Evolutionary conservation across 92 coral and sea anemone genomes (phyloP).

Genomic region (Epizoanthus fatuus): DNA sequence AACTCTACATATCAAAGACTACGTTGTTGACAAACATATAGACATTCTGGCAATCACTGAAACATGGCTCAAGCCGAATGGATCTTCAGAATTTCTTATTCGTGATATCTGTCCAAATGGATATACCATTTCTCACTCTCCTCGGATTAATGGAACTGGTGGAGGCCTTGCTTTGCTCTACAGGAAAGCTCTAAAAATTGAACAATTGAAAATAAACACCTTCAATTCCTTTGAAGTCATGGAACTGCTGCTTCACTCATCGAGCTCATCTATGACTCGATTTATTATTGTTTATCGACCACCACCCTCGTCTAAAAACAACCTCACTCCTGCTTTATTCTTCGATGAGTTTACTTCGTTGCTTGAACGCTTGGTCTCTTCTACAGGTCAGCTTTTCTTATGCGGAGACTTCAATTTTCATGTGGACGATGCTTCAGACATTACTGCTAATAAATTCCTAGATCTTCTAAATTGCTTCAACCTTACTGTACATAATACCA

Average conservation of each 20-base stretch:
- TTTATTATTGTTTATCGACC: slow-evolving; percentile 13
- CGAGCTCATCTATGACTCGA: background rate
- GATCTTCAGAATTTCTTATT: background rate
- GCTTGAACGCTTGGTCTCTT: no score
- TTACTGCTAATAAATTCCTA: no score
- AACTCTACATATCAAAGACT: background rate
- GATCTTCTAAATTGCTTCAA: no score
- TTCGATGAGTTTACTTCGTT: slow-evolving; percentile 3
- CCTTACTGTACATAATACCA: no score
- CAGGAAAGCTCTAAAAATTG: background rate
- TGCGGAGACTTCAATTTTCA: no score
- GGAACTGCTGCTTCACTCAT: background rate
- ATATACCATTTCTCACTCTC: slow-evolving; percentile 1
- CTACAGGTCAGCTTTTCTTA: no score
- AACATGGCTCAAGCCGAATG: slow-evolving; percentile 13
- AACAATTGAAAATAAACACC: background rate
- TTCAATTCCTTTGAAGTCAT: background rate
- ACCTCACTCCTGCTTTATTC: background rate
- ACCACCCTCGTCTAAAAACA: background rate
- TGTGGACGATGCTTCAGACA: no score
- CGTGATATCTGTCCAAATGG: slow-evolving; percentile 19
- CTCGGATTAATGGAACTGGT: background rate
- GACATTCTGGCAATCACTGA: slow-evolving; percentile 3
- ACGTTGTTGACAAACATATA: background rate
- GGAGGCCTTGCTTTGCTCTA: slow-evolving; percentile 9